These are phyloP conservation scores for Orthochromis malagaraziensis DNA, from an alignment of 2,113 vertebrate genomes.

Conservation along the genomic window DNA sequence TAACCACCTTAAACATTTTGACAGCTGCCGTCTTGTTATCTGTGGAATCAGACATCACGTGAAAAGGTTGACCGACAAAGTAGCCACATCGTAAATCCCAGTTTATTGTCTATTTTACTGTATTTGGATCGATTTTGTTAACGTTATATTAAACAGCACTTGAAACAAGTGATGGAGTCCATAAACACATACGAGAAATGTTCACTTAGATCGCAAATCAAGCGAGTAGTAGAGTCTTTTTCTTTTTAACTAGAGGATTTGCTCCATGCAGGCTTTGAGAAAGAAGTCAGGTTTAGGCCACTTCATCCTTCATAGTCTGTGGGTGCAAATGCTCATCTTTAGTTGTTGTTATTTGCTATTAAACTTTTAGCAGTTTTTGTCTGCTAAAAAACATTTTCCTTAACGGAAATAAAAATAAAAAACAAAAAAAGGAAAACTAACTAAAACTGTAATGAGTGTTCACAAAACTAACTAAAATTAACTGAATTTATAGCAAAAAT, in stretches of 20 bases:
- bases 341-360: fast-evolving
- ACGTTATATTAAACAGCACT: fast-evolving
- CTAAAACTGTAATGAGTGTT: too few relatives aligned
- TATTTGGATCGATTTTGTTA: not conserved
- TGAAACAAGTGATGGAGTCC: not conserved
- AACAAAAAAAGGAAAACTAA: too few relatives aligned
- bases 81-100: not conserved
- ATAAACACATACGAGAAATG: fast-evolving
- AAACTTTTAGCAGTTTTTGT: not conserved
- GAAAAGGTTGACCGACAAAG: not conserved
- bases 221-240: not conserved
- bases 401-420: too few relatives aligned
- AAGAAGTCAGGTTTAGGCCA: not conserved
- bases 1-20: not conserved
- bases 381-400: not conserved
- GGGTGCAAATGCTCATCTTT: not conserved
- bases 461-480: too few relatives aligned
- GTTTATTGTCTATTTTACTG: not conserved
- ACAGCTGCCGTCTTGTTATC: not conserved
- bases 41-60: not conserved
- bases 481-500: too few relatives aligned
- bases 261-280: not conserved
- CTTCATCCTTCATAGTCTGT: not conserved
- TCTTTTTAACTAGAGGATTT: not conserved
- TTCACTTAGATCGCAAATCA: fast-evolving